Conservation (phyloP, 2,113 vertebrate species). For the Microcebus tavaratra region DNA sequence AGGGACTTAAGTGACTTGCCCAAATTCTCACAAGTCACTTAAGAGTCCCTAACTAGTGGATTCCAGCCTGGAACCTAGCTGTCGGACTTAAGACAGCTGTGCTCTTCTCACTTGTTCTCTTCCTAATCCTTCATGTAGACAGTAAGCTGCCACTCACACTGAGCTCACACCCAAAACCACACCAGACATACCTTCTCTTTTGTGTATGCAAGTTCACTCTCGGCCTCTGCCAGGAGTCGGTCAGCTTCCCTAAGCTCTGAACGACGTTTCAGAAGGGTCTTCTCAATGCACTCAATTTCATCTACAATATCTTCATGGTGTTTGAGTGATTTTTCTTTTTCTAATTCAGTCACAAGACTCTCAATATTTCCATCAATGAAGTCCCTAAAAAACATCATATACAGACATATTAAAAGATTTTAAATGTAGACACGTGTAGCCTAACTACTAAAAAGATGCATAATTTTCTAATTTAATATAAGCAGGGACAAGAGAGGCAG, state of each 20-base stretch:
- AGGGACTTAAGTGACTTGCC: background rate
- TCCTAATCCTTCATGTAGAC: background rate
- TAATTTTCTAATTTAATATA: background rate
- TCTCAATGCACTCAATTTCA: conserved; percentile 89
- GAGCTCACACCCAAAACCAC: background rate
- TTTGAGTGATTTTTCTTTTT: conserved; percentile 82
- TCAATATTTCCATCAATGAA: conserved; percentile 79
- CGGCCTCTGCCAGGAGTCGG: conserved; percentile 88
- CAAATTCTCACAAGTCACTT: background rate
- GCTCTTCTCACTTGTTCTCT: background rate
- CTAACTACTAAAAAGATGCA: background rate
- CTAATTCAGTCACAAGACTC: conserved; percentile 82
- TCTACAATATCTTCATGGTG: conserved; percentile 82
- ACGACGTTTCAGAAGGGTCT: conserved; percentile 89
- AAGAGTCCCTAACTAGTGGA: background rate
- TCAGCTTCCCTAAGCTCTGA: conserved; percentile 92
- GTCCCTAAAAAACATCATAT: conserved; percentile 78
- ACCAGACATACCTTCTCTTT: conserved; percentile 84
- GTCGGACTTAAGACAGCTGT: background rate
- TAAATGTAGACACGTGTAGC: conserved; percentile 9
- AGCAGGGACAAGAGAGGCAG: background rate
- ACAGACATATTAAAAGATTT: background rate
- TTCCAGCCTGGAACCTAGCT: background rate
- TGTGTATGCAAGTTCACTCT: conserved; percentile 85
- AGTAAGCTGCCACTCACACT: background rate